Evolutionary conservation across 2,797 vertebrate species (phyloP), one percentile per base, ranked within the genome.

Genomic region (Enteromius treurensis): DNA sequence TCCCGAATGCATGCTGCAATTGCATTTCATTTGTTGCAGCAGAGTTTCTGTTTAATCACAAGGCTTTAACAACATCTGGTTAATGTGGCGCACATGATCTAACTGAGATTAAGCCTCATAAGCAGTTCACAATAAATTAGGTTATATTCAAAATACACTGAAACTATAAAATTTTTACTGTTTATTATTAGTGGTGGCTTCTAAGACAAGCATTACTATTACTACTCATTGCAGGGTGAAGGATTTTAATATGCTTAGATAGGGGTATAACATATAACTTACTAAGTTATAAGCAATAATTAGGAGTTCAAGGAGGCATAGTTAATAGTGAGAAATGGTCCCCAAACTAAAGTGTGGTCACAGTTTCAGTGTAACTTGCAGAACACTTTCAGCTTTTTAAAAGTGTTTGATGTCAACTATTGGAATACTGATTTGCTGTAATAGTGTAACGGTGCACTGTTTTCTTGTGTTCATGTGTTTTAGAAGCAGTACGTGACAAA

Each of bases 41-140:
- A 32, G 58, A 82, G 60, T 26, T 47, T 62, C 2, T 65, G 21
- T 78, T 21, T 62, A 67, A 79, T 79, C 53, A 65, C 10, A 58
- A 29, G 68, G 14, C 49, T 79, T 51, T 79, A 32, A 21, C 53
- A 79, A n/a, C 60, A 68, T 84, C 60, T 74, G 73, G 73, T 37
- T 55, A 37, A 75, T 75, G 32, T 9, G 77, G 49, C 17, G 7
- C 71, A 64, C 13, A 69, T 21, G 4, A 53, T 67, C n/a, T 55
- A 58, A 40, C 51, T 69, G 29, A 77, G 23, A 77, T 37, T 45
- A 60, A 11, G n/a, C 55, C n/a, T 62, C 37, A 29, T 19, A 55
- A n/a, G 15, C 8, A 1, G 55, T 42, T 29, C 34, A 19, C 15
- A 62, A n/a, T 26, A 60, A 60, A 60, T 60, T 53, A 76, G 74